phyloP scores from a whole-genome alignment of 2,888 invertebrate genomes.

The Laothoe populi region DNA sequence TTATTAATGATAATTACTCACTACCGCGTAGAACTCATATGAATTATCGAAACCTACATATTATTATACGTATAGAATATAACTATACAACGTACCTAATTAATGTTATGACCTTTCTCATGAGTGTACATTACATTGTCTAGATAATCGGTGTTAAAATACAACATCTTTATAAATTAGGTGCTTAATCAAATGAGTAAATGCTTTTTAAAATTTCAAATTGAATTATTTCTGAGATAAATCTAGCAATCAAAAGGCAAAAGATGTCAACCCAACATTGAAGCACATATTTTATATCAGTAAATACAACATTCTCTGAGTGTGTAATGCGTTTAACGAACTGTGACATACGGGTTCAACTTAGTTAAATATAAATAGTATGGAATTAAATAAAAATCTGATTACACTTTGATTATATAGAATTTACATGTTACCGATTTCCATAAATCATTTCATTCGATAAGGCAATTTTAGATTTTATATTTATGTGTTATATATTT shows the following conservation, averaged over 20 bases:
- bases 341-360: conserved; percentile 19
- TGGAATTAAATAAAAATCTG: conserved; percentile 14
- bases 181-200: too few relatives aligned
- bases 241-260: conserved; percentile 4
- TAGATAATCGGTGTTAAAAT: too few relatives aligned
- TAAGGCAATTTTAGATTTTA: not conserved
- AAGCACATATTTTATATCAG: too few relatives aligned
- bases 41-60: too few relatives aligned
- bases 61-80: too few relatives aligned
- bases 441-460: not conserved
- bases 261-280: conserved; percentile 2
- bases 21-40: too few relatives aligned
- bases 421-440: not conserved
- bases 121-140: too few relatives aligned
- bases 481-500: too few relatives aligned
- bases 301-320: conserved; percentile 12
- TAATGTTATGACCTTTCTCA: too few relatives aligned
- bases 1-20: too few relatives aligned
- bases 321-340: conserved; percentile 23
- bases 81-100: too few relatives aligned
- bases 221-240: not conserved
- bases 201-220: not conserved
- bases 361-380: conserved; percentile 16
- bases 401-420: not conserved
- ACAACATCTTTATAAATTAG: too few relatives aligned